These are phyloP conservation scores for Pterophyllum scalare DNA, from an alignment of 2,113 vertebrate genomes.

Conservation along the genomic window DNA sequence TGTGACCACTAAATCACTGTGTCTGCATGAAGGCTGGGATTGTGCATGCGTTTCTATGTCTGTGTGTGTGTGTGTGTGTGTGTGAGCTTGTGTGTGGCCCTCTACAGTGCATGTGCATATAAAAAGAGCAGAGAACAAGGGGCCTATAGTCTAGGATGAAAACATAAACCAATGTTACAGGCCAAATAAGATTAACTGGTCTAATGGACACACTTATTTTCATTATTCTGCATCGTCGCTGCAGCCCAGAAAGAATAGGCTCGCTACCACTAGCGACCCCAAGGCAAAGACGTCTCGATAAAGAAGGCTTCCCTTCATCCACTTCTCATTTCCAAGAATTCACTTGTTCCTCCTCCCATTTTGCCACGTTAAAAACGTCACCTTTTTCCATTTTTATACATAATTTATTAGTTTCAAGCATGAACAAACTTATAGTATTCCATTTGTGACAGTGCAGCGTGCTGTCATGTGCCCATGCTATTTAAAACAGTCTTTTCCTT, in stretches of 20 bases:
- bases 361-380: not conserved
- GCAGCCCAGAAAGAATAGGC: conserved; percentile 43
- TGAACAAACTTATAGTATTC: not conserved
- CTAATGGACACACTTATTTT: conserved; percentile 80
- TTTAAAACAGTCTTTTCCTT: conserved; percentile 18
- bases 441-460: not conserved
- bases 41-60: conserved; percentile 51
- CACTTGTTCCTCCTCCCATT: not conserved
- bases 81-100: conserved; percentile 46
- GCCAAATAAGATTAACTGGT: conserved; percentile 76
- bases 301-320: conserved; percentile 30
- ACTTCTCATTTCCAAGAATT: conserved; percentile 51
- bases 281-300: conserved; percentile 20
- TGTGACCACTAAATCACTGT: conserved; percentile 65
- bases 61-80: conserved; percentile 1
- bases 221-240: conserved; percentile 73
- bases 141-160: conserved; percentile 67
- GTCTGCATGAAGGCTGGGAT: conserved; percentile 65
- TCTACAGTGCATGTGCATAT: conserved; percentile 59
- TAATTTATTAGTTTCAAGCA: conserved; percentile 13
- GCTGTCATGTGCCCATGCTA: conserved; percentile 23
- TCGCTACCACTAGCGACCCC: conserved; percentile 13
- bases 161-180: conserved; percentile 69
- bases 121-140: conserved; percentile 73
- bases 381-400: not conserved